Evolutionary conservation across 2,888 invertebrate genomes (phyloP).

Genomic region (Pristionchus exspectatus): DNA sequence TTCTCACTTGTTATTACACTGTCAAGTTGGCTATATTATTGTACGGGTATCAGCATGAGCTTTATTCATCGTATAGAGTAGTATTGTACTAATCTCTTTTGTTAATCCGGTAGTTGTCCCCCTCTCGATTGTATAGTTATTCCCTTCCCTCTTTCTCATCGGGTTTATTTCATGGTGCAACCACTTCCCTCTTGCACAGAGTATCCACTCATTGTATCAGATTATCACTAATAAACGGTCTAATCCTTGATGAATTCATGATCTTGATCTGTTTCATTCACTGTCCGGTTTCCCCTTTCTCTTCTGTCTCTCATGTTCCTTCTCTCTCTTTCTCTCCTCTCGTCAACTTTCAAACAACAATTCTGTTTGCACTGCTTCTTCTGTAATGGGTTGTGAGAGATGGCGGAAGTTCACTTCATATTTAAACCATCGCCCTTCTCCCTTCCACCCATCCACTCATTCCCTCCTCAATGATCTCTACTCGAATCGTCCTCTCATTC

Average conservation of each 20-base stretch:
- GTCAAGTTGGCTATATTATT: neutral
- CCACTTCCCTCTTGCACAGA: constrained; percentile 11
- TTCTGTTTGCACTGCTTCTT: constrained; percentile 44
- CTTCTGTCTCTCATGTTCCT: constrained; percentile 22
- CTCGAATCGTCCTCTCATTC: neutral
- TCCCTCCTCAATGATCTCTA: constrained; percentile 25
- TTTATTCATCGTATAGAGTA: neutral
- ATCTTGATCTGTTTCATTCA: constrained; percentile 17
- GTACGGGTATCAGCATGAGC: neutral
- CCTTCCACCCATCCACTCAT: constrained; percentile 13
- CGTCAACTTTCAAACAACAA: constrained; percentile 23
- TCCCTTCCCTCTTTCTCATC: neutral
- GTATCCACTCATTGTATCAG: constrained; percentile 25
- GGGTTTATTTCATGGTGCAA: constrained; percentile 35
- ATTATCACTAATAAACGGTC: constrained; percentile 42
- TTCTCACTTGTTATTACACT: neutral
- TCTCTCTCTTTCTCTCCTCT: constrained; percentile 2
- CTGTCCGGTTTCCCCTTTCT: constrained; percentile 17
- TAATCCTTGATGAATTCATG: neutral
- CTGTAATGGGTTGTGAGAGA: neutral
- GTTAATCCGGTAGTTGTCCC: constrained; percentile 2
- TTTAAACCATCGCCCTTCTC: constrained; percentile 38
- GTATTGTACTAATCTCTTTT: constrained; percentile 27
- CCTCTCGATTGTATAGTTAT: constrained; percentile 12
- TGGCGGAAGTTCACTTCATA: constrained; percentile 39